Evolutionary conservation across 2,888 invertebrate species (phyloP).

Genomic region (Callyntrura sp.): DNA sequence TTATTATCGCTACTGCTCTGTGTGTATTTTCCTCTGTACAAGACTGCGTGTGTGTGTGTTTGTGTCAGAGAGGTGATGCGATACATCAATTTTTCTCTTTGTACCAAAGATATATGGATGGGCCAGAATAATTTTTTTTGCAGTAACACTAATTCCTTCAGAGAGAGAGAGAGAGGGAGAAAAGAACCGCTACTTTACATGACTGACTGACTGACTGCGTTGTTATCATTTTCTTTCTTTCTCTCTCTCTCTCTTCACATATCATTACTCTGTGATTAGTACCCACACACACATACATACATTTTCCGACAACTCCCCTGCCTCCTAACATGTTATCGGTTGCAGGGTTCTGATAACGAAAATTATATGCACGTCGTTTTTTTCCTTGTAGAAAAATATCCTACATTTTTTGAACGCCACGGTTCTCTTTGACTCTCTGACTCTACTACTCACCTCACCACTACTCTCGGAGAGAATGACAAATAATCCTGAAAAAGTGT

Average conservation of each 20-base stretch:
- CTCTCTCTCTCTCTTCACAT: no score
- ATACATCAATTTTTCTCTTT: conserved; percentile 62
- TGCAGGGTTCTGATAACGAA: no score
- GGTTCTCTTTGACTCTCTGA: no score
- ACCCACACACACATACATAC: background rate
- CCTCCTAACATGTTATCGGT: no score
- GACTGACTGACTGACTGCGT: conserved; percentile 71
- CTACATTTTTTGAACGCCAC: no score
- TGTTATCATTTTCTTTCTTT: conserved; percentile 28
- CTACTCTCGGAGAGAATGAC: no score
- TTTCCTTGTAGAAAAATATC: background rate
- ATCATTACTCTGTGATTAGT: conserved; percentile 40
- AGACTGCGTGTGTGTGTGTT: background rate
- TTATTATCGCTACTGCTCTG: background rate
- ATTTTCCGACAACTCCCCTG: background rate
- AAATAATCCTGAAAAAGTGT: no score
- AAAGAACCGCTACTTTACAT: conserved; percentile 67
- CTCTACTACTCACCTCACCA: no score
- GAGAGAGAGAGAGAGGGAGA: conserved; percentile 46
- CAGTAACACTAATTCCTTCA: conserved; percentile 41
- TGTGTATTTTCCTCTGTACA: background rate
- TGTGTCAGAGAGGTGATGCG: conserved; percentile 50
- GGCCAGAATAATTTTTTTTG: conserved; percentile 17
- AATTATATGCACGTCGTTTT: no score
- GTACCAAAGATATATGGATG: background rate